phyloP scores from a whole-genome alignment of 2,113 vertebrate species.

The Apodemus sylvaticus region DNA sequence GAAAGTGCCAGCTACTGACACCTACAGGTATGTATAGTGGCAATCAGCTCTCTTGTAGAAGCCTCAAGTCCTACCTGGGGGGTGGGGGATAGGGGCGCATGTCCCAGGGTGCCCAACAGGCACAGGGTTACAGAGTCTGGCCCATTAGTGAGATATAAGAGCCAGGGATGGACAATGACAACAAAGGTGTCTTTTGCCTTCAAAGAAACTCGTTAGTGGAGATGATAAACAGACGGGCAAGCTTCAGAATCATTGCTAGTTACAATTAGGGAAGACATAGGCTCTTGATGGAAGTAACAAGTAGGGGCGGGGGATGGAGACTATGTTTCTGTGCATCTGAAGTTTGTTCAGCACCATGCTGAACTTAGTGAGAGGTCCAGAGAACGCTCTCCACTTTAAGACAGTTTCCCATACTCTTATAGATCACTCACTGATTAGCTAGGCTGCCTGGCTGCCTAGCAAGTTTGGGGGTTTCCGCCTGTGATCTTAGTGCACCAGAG shows the following conservation, averaged over 20 bases:
- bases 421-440: background rate
- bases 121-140: background rate
- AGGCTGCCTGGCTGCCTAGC: background rate
- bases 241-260: background rate
- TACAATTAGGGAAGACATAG: background rate
- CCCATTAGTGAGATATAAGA: background rate
- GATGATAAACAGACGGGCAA: background rate
- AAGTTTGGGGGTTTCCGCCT: background rate
- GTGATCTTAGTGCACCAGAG: background rate
- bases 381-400: background rate
- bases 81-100: background rate
- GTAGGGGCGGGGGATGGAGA: background rate
- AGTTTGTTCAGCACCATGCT: background rate
- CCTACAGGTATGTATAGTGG: slow-evolving; percentile 90
- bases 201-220: background rate
- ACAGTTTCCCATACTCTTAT: background rate
- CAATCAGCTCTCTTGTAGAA: background rate
- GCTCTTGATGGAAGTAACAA: background rate
- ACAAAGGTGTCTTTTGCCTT: background rate
- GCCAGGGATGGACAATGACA: background rate
- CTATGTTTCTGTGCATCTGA: background rate
- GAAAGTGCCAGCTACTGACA: slow-evolving; percentile 94
- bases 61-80: background rate
- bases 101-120: background rate
- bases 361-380: background rate